Conservation (phyloP, 2,113 vertebrate species). For the Tamias sibiricus region DNA sequence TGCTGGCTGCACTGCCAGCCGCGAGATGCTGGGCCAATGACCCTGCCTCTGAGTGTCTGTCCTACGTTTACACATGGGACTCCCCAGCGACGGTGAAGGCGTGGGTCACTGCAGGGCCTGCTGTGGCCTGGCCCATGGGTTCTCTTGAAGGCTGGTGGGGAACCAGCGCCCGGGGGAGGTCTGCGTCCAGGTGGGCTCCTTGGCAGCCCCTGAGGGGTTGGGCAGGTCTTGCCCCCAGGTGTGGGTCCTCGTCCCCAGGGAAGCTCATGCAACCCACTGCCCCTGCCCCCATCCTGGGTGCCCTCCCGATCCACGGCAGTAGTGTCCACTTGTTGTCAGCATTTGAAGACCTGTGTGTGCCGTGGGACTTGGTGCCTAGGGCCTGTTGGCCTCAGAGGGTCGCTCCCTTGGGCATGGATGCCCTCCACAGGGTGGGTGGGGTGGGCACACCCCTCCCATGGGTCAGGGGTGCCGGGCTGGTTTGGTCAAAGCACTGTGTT, state of each 20-base stretch:
- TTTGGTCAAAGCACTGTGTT: not conserved
- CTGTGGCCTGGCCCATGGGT: accelerated
- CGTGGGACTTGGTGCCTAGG: no score
- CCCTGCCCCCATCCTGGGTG: not conserved
- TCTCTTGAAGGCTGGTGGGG: accelerated
- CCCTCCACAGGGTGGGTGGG: not conserved
- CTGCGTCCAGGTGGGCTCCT: not conserved
- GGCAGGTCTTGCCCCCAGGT: no score
- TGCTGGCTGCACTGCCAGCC: not conserved
- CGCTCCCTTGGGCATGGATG: accelerated
- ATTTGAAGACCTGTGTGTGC: not conserved
- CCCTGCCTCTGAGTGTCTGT: not conserved
- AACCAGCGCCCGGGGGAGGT: not conserved
- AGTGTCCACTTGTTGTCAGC: not conserved
- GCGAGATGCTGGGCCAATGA: not conserved
- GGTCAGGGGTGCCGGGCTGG: not conserved
- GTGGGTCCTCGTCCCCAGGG: no score
- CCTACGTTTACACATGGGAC: not conserved
- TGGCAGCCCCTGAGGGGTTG: not conserved
- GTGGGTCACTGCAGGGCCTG: accelerated
- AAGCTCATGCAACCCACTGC: accelerated
- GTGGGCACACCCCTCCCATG: accelerated
- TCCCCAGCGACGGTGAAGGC: accelerated
- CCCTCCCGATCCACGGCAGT: not conserved
- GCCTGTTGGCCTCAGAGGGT: not conserved